These are phyloP conservation scores for Spilosoma lubricipeda DNA, from an alignment of 2,888 invertebrate genomes.

Conservation along the genomic window DNA sequence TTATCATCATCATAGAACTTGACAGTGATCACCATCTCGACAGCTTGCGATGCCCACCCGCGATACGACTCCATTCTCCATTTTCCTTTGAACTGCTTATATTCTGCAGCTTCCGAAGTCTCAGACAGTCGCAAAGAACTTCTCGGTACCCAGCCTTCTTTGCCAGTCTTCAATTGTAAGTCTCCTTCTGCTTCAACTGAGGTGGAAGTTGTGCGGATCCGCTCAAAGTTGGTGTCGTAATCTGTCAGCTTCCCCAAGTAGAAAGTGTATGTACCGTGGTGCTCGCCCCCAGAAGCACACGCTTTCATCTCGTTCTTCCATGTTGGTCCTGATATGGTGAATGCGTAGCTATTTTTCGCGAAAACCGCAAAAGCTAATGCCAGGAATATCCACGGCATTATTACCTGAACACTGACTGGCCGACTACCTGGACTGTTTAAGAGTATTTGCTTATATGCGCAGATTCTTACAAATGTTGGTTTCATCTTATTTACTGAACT, in stretches of 20 bases:
- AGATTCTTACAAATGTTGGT: background rate
- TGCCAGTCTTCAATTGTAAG: background rate
- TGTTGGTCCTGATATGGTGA: slow-evolving; percentile 4
- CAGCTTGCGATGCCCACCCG: background rate
- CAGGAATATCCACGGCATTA: background rate
- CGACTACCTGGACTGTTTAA: too few species aligned
- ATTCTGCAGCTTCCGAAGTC: background rate
- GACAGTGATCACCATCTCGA: background rate
- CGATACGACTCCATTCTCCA: slow-evolving; percentile 1
- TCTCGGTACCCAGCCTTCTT: background rate
- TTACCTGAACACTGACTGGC: background rate
- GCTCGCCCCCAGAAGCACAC: slow-evolving; percentile 6
- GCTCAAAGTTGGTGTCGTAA: background rate
- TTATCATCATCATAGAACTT: slow-evolving; percentile 3
- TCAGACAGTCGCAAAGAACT: background rate
- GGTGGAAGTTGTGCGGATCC: background rate
- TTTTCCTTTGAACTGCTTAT: background rate
- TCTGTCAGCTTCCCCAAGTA: slow-evolving; percentile 2
- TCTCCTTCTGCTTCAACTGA: slow-evolving; percentile 5
- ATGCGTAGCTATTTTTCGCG: background rate
- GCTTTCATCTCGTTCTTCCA: slow-evolving; percentile 10
- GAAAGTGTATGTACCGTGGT: background rate
- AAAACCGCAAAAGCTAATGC: background rate
- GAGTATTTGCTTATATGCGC: background rate
- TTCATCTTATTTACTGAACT: background rate